These are phyloP conservation scores for Argyresthia albistria DNA, from an alignment of 2,888 invertebrate genomes.

Conservation along the genomic window DNA sequence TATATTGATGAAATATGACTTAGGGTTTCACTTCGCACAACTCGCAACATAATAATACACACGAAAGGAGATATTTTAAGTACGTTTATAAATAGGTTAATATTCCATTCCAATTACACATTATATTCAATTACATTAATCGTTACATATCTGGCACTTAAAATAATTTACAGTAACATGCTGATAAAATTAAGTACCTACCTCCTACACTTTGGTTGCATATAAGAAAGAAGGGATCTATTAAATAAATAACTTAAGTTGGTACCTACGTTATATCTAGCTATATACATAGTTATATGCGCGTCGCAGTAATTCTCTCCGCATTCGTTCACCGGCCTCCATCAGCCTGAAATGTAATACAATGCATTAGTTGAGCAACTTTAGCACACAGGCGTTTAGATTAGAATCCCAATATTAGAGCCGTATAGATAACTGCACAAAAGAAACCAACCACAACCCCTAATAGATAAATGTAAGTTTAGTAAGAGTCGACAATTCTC, in stretches of 20 bases:
- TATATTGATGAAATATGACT: neutral
- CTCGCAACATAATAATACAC: neutral
- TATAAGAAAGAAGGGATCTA: neutral
- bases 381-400: too few species aligned
- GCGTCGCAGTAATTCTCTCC: neutral
- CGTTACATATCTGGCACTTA: neutral
- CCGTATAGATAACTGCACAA: too few species aligned
- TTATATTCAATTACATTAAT: neutral
- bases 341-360: conserved; percentile 27
- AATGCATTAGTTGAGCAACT: too few species aligned
- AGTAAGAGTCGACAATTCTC: too few species aligned
- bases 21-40: conserved; percentile 2
- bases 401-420: too few species aligned
- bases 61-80: neutral
- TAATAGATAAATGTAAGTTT: too few species aligned
- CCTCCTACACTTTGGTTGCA: neutral
- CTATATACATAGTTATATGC: neutral
- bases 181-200: neutral
- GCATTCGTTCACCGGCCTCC: conserved; percentile 23
- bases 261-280: neutral
- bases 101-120: neutral
- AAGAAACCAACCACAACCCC: too few species aligned
- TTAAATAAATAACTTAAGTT: neutral
- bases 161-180: neutral
- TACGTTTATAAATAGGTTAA: neutral